Percentiles rank a stretch among this genome's conserved stretches.
Evolutionary conservation across 1,140 invertebrate species (phyloP).

Genomic region (Zaprionus africanus): DNA sequence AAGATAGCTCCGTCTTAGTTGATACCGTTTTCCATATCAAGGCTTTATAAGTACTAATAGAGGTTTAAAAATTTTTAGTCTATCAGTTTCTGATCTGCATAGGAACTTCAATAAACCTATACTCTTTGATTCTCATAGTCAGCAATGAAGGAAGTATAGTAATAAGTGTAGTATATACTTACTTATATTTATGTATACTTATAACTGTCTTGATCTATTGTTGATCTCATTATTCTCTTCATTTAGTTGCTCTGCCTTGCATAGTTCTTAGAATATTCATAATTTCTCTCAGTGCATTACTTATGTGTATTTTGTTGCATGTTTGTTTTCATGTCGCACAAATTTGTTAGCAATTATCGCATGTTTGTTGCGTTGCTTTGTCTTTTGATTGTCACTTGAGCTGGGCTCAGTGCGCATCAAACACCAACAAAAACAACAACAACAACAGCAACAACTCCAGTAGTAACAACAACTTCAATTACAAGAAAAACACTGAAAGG

Average conservation of each 20-base stretch:
- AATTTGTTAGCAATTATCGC: conserved; percentile 78
- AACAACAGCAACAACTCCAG: conserved; percentile 5
- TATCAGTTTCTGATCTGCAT: no score
- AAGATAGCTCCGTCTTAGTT: no score
- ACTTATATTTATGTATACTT: no score
- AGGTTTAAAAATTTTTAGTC: no score
- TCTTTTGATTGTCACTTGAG: conserved; percentile 71
- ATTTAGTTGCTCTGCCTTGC: no score
- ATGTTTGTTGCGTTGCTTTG: conserved; percentile 47
- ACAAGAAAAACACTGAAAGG: conserved; percentile 8
- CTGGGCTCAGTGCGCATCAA: conserved; percentile 41
- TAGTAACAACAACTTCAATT: conserved; percentile 12
- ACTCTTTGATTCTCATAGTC: neutral
- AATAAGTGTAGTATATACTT: no score
- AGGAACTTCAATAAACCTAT: neutral
- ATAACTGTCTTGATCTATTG: no score
- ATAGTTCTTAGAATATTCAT: neutral
- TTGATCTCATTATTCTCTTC: no score
- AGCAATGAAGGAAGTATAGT: no score
- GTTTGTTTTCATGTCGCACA: conserved; percentile 46
- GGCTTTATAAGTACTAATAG: no score
- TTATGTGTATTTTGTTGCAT: conserved; percentile 21
- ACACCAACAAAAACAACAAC: conserved; percentile 3
- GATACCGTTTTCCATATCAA: fast-evolving
- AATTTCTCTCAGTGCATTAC: neutral